A percentile compares a stretch with the other conserved stretches of the same genome.
Conservation (phyloP, 2,888 invertebrate species). For the Cerceris rybyensis region DNA sequence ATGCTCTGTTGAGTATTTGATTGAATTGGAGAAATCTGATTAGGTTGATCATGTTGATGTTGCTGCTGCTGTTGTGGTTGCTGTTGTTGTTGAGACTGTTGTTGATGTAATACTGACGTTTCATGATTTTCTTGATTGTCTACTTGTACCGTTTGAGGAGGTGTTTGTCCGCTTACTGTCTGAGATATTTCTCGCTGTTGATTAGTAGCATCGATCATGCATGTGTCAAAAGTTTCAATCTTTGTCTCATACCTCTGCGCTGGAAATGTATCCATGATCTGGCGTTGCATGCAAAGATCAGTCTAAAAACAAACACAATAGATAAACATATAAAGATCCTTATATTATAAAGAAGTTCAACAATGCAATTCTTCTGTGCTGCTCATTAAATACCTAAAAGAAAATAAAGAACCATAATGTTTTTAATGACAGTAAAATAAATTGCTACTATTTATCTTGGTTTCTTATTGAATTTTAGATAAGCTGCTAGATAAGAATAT, state of each 20-base stretch:
- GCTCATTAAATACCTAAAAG: conserved; percentile 30
- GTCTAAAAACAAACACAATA: conserved; percentile 8
- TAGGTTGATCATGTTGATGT: conserved; percentile 59
- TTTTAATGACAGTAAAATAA: conserved; percentile 37
- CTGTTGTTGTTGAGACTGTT: conserved; percentile 52
- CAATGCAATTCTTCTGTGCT: not conserved
- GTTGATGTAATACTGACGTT: conserved; percentile 46
- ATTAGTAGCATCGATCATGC: conserved; percentile 72
- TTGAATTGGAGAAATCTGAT: conserved; percentile 71
- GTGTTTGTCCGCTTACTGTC: conserved; percentile 63
- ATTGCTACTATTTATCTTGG: conserved; percentile 59
- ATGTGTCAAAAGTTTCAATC: conserved; percentile 78
- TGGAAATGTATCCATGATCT: conserved; percentile 76
- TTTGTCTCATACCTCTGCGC: conserved; percentile 69
- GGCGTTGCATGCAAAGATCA: conserved; percentile 19
- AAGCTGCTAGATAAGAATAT: conserved; percentile 68
- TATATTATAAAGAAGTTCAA: not conserved
- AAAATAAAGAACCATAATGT: conserved; percentile 13
- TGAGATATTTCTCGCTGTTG: conserved; percentile 72
- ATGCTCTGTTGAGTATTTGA: conserved; percentile 73
- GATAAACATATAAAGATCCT: not conserved
- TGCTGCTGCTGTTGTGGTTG: conserved; percentile 59
- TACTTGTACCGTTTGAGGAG: conserved; percentile 58
- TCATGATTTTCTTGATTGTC: conserved; percentile 72
- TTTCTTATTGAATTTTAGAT: conserved; percentile 69